These are phyloP conservation scores for Heteromurus nitidus DNA, from an alignment of 2,888 invertebrate genomes.

Conservation along the genomic window DNA sequence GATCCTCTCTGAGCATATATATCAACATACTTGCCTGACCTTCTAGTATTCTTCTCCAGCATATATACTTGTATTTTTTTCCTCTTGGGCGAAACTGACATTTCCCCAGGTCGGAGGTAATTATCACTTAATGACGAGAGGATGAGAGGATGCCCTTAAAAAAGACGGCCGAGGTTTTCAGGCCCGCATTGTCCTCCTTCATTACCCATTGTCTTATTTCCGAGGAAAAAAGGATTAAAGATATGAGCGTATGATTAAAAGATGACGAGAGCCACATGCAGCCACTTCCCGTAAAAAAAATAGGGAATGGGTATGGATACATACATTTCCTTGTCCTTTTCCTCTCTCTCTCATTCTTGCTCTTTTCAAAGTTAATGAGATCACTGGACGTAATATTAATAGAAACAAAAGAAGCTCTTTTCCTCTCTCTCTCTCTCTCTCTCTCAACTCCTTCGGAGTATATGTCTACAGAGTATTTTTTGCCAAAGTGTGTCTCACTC, in stretches of 20 bases:
- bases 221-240: no score
- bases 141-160: conserved; percentile 9
- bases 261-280: conserved; percentile 2
- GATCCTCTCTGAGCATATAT: no score
- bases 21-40: no score
- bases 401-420: background rate
- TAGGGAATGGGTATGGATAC: no score
- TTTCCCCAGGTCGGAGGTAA: conserved; percentile 34
- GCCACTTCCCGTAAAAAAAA: no score
- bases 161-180: background rate
- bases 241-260: no score
- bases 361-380: conserved; percentile 22
- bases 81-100: conserved; percentile 37
- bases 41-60: conserved; percentile 15
- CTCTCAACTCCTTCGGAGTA: no score
- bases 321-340: background rate
- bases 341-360: background rate
- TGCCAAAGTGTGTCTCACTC: no score
- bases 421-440: no score
- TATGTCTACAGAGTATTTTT: no score
- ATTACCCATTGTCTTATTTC: conserved; percentile 14
- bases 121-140: conserved; percentile 19
- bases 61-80: background rate
- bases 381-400: conserved; percentile 9
- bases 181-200: conserved; percentile 23